Base-by-base conservation (phyloP, 2,888 invertebrate genomes). In the Linnaemya vulpina region DNA sequence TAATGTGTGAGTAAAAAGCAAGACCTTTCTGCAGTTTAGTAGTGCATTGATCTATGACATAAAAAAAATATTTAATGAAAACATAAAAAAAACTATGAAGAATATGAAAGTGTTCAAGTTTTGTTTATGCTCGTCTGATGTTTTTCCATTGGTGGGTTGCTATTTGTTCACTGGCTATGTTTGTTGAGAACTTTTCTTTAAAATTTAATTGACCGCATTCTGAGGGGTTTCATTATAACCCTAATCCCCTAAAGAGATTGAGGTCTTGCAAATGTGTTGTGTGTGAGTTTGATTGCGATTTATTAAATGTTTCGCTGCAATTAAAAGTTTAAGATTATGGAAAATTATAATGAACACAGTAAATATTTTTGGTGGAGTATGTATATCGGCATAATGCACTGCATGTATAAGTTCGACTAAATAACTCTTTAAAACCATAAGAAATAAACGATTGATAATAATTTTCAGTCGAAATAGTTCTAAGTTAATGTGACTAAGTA, bases 31-130 rank as follows among this genome's bases (percentile, higher is more conserved):
- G 58, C 67, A 68, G 63, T 83, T 83, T 74, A 78, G 71, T 58
- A 83, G 85, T 85, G 35, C 85, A 78, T 85, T 85, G 85, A 85
- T 82, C 85, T 85, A 70, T 82, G 85, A 78, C 85, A 85, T 75
- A 82, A 85, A 85, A 85, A 85, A 84, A 65, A 49, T 35, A 11
- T 17, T 22, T 60, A 76, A 76, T 63, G 74, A 71, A 71, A 71
- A 58, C 9, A 58, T 46, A 71, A 58, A 71, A 15, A 77, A 60
- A 58, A 30, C 4, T 46, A 11, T 17, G 46, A 76, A 49, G 78
- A 74, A 67, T 73, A 78, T 78, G 68, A 67, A 73, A 49, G 40
- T 62, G 62, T 79, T 40, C 4, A 20, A 51, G 53, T 30, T 49
- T 58, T 60, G 35, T 62, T 62, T 30, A 46, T 46, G 13, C 60